A percentile compares a stretch with the other conserved stretches of the same genome.
phyloP scores from a whole-genome alignment of 2,113 vertebrate genomes.

The Micronycteris hirsuta region DNA sequence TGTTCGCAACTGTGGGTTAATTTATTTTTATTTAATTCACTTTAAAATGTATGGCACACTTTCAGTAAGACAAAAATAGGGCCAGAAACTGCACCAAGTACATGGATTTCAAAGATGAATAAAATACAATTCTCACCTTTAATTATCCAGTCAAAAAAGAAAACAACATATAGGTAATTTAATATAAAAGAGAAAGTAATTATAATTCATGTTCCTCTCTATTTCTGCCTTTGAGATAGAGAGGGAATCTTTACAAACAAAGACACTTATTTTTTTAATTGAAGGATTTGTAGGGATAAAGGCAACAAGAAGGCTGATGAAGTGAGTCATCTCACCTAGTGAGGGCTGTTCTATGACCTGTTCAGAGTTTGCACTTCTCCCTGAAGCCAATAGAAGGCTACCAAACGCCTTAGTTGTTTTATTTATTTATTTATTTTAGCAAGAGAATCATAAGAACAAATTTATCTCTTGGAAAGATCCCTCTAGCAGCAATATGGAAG shows the following conservation, averaged over 20 bases:
- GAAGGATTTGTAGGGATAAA: neutral
- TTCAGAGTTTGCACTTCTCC: neutral
- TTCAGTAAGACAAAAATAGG: neutral
- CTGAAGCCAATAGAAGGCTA: neutral
- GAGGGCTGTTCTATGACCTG: neutral
- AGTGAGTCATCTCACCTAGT: neutral
- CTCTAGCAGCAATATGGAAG: conserved; percentile 24
- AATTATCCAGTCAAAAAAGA: neutral
- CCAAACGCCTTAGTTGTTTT: neutral
- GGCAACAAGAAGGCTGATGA: neutral
- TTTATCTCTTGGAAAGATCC: conserved; percentile 46
- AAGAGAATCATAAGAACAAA: neutral
- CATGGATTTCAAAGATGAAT: neutral
- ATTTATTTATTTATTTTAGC: neutral
- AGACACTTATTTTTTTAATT: neutral
- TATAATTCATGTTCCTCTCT: neutral
- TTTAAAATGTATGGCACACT: neutral
- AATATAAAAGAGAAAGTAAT: neutral
- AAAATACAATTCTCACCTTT: neutral
- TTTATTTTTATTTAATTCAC: conserved; percentile 33
- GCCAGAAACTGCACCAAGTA: neutral
- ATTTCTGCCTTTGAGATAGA: neutral
- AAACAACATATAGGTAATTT: neutral
- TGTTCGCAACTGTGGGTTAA: neutral
- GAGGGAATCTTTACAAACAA: neutral